Conservation (phyloP, 1,140 invertebrate genomes). For the Orchesella cincta region DNA sequence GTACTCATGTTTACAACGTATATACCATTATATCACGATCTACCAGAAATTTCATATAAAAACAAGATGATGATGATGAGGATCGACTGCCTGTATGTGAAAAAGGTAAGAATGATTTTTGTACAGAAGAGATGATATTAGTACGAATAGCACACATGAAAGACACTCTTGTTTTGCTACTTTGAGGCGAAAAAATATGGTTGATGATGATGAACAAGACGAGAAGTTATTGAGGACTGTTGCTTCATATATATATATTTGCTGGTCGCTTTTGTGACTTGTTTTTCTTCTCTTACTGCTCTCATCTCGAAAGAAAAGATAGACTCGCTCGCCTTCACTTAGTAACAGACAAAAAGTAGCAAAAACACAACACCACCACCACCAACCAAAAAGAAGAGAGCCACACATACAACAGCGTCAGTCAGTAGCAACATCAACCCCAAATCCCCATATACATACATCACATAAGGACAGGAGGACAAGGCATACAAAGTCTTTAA, state of each 20-base stretch:
- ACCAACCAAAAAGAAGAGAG: too few species aligned
- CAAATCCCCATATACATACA: constrained; percentile 8
- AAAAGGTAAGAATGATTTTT: background rate
- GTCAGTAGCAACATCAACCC: background rate
- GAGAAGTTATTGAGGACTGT: background rate
- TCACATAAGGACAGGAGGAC: background rate
- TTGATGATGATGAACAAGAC: background rate
- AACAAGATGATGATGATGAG: background rate
- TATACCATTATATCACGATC: too few species aligned
- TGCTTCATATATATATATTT: too few species aligned
- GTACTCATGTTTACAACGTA: background rate
- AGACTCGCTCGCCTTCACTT: constrained; percentile 21
- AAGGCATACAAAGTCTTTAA: too few species aligned
- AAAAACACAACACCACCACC: too few species aligned
- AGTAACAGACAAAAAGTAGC: background rate
- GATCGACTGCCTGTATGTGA: background rate
- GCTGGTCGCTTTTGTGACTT: too few species aligned
- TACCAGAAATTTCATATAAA: too few species aligned
- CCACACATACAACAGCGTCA: background rate
- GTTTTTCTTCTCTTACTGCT: background rate
- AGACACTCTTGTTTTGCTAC: background rate
- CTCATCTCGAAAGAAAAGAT: constrained; percentile 8
- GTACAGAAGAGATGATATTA: background rate
- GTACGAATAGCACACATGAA: background rate
- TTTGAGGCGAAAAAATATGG: background rate